phyloP scores from a whole-genome alignment of 2,797 vertebrate species.

The Peromyscus melanophrys region DNA sequence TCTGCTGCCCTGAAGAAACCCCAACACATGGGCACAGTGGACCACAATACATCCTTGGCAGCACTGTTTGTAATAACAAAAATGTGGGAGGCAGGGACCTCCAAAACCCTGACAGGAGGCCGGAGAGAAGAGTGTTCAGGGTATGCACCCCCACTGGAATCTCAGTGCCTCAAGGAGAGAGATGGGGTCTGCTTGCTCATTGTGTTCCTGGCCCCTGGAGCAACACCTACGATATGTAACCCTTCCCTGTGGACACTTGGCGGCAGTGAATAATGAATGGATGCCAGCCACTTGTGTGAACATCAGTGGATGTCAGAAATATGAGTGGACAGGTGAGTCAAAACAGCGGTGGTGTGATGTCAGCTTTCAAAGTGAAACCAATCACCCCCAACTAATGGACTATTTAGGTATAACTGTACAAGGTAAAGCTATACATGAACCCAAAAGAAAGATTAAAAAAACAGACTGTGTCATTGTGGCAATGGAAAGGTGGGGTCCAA shows the following conservation, averaged over 20 bases:
- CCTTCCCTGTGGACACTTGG: not conserved
- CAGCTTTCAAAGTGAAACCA: not conserved
- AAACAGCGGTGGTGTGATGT: not conserved
- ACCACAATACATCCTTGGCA: not conserved
- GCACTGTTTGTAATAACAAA: not conserved
- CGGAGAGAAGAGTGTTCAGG: not conserved
- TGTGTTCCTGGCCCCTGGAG: not conserved
- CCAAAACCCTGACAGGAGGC: not conserved
- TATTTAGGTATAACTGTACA: not conserved
- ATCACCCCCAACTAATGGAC: not conserved
- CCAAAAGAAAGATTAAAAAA: not conserved
- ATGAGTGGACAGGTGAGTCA: not conserved
- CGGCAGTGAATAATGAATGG: not conserved
- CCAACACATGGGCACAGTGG: not conserved
- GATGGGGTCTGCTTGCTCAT: not conserved
- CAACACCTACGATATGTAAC: not conserved
- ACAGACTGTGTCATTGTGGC: not conserved
- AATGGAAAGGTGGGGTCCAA: fast-evolving
- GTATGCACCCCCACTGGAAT: not conserved
- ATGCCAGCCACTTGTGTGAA: not conserved
- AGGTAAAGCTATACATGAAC: not conserved
- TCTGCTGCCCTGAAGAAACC: not conserved
- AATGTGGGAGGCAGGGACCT: not conserved
- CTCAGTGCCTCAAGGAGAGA: not conserved
- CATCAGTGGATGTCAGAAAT: not conserved